Conservation (phyloP, 2,888 invertebrate species). For the Parasteatoda lunata region DNA sequence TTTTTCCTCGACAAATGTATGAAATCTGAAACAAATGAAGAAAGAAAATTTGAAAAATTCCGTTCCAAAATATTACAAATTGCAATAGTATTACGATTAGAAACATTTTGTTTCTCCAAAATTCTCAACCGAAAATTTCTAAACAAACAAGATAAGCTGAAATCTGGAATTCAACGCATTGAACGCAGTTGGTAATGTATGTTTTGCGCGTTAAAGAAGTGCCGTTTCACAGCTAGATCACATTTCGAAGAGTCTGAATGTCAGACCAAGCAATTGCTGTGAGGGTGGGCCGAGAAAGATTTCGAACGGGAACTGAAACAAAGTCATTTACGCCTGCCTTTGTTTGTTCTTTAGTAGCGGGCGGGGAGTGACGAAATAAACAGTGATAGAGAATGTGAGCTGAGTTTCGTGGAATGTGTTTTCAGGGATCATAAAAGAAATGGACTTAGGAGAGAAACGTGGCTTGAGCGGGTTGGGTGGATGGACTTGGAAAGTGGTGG, state of each 20-base stretch:
- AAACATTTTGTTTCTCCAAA: no score
- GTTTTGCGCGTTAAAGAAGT: constrained; percentile 17
- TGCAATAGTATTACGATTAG: no score
- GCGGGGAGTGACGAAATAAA: constrained; percentile 46
- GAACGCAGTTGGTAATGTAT: not conserved
- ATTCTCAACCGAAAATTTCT: no score
- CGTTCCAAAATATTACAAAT: no score
- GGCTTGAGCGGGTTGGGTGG: not conserved
- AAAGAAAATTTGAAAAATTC: no score
- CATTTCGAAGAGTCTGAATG: constrained; percentile 31
- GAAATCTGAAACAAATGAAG: no score
- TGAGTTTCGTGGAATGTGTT: not conserved
- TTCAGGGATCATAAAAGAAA: constrained; percentile 42
- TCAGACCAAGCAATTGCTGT: not conserved
- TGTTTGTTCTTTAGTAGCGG: constrained; percentile 24
- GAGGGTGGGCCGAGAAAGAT: not conserved
- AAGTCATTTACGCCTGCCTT: constrained; percentile 47
- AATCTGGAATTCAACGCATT: no score
- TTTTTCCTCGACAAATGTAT: no score
- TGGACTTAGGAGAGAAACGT: constrained; percentile 14
- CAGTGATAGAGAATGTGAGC: constrained; percentile 11
- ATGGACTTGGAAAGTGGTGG: not conserved
- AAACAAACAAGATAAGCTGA: no score
- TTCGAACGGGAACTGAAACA: constrained; percentile 11
- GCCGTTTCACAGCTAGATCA: constrained; percentile 30